These are phyloP conservation scores for Rhabdomys pumilio DNA, from an alignment of 2,797 vertebrate species.

Conservation along the genomic window DNA sequence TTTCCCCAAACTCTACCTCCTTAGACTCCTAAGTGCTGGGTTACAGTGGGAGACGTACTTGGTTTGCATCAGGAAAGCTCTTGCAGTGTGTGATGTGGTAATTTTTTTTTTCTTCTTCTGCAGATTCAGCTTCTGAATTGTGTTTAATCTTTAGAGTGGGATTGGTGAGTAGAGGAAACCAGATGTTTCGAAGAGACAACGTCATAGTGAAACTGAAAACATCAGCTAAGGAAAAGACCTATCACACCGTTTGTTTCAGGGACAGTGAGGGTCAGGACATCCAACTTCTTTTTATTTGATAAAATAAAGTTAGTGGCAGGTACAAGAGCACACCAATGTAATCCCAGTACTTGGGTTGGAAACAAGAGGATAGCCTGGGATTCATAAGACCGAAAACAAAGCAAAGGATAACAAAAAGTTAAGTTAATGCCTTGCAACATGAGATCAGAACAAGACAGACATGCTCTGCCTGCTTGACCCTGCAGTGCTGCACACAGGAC, in stretches of 20 bases:
- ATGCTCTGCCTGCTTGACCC: not conserved
- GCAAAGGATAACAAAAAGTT: not conserved
- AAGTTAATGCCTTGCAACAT: not conserved
- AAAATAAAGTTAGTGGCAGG: not conserved
- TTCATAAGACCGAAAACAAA: not conserved
- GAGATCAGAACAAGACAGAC: not conserved
- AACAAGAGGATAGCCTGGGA: not conserved
- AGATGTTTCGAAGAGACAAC: conserved; percentile 65
- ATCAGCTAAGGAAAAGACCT: conserved; percentile 24
- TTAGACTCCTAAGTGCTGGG: not conserved
- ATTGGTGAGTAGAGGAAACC: conserved; percentile 68
- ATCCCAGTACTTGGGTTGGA: not conserved
- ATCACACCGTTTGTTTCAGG: not conserved
- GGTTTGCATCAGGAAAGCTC: conserved; percentile 7
- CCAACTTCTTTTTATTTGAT: not conserved
- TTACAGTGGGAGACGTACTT: not conserved
- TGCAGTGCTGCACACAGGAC: not conserved
- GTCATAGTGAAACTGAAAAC: conserved; percentile 76
- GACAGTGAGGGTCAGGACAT: not conserved
- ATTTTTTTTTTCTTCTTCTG: not conserved
- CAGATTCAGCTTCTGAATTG: conserved; percentile 29
- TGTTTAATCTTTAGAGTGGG: conserved; percentile 55
- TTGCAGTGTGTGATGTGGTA: not conserved
- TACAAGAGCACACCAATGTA: not conserved
- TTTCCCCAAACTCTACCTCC: not conserved